Evolutionary conservation across 1,140 invertebrate species (phyloP).

Genomic region (Drosophila parabipectinata): DNA sequence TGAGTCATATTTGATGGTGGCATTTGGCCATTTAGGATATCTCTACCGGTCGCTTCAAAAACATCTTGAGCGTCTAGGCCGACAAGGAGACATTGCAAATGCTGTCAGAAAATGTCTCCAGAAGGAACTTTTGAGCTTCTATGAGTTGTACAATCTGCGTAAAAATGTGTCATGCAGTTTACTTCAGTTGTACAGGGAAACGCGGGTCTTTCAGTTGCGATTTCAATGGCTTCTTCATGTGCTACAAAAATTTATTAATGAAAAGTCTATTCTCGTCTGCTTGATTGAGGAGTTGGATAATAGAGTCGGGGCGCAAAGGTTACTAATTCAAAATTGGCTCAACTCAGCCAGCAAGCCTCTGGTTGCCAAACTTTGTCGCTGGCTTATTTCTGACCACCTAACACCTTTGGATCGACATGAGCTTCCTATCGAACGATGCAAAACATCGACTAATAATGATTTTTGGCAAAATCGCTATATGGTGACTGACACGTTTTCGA

Average conservation of each 20-base stretch:
- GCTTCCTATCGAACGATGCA: slow-evolving; percentile 27
- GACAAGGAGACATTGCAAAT: slow-evolving; percentile 4
- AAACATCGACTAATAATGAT: fast-evolving
- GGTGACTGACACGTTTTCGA: slow-evolving; percentile 14
- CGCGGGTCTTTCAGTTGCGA: not conserved
- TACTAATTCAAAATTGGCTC: slow-evolving; percentile 37
- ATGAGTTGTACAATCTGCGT: slow-evolving; percentile 8
- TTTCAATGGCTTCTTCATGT: slow-evolving; percentile 38
- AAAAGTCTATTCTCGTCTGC: slow-evolving; percentile 4
- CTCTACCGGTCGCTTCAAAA: slow-evolving; percentile 25
- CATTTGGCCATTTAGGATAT: slow-evolving; percentile 42
- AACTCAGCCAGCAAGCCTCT: slow-evolving; percentile 11
- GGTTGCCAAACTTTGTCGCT: slow-evolving; percentile 8
- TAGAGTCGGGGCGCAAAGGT: slow-evolving; percentile 2
- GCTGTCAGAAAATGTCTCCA: slow-evolving; percentile 13
- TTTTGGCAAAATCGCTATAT: slow-evolving; percentile 39
- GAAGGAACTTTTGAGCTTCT: slow-evolving; percentile 15
- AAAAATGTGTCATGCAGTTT: slow-evolving; percentile 2
- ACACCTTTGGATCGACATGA: not conserved
- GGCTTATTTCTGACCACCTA: slow-evolving; percentile 29
- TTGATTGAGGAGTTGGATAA: slow-evolving; percentile 21
- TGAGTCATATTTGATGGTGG: slow-evolving; percentile 51
- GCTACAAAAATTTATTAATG: not conserved
- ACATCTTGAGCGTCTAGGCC: slow-evolving; percentile 6
- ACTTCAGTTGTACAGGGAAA: slow-evolving; percentile 9